Conservation (phyloP, 2,113 vertebrate species). For the Orycteropus afer region DNA sequence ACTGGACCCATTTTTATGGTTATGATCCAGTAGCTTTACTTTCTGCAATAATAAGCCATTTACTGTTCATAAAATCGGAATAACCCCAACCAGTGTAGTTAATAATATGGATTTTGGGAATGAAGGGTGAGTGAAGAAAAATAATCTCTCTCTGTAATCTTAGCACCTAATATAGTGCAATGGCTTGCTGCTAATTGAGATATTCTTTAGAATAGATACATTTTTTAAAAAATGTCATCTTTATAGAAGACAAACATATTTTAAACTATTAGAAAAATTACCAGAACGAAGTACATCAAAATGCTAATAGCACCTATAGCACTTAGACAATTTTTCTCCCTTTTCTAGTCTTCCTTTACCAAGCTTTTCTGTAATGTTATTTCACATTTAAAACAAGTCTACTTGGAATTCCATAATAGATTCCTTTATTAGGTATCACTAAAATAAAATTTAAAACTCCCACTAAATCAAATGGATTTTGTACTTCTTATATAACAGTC, state of each 20-base stretch:
- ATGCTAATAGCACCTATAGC: too few species aligned
- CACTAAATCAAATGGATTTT: constrained; percentile 31
- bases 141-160: background rate
- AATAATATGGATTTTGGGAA: background rate
- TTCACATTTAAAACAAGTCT: constrained; percentile 3
- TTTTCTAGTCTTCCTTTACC: background rate
- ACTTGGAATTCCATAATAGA: background rate
- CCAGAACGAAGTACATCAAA: background rate
- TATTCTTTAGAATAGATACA: background rate
- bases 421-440: background rate
- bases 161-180: background rate
- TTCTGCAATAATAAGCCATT: background rate
- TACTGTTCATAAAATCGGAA: background rate
- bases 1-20: background rate
- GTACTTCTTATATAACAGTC: constrained; percentile 52
- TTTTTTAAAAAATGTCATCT: background rate
- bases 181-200: too few species aligned
- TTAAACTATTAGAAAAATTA: background rate
- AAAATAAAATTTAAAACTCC: constrained; percentile 4
- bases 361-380: background rate
- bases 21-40: background rate
- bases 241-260: too few species aligned
- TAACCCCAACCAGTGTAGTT: background rate
- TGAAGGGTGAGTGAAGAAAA: background rate
- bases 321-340: background rate